These are phyloP conservation scores for Microtus richardsoni DNA, from an alignment of 2,113 vertebrate species.

Conservation along the genomic window DNA sequence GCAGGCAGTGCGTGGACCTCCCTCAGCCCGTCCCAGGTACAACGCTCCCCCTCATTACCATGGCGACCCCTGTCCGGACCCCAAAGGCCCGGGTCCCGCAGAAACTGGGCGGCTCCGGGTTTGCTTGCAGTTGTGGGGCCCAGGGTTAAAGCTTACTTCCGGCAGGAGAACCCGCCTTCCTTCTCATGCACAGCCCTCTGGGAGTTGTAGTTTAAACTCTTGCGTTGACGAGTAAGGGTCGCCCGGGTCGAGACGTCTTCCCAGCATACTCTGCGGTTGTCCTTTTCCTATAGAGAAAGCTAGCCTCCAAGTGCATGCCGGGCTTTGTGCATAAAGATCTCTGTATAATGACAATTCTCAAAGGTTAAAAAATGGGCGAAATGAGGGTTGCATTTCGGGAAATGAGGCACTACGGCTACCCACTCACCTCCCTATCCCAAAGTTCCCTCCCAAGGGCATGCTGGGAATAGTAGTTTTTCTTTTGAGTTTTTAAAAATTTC, in stretches of 20 bases:
- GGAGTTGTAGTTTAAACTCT: constrained; percentile 74
- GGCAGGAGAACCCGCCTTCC: constrained; percentile 37
- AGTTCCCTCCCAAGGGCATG: neutral
- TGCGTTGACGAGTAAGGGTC: neutral
- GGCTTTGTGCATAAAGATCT: neutral
- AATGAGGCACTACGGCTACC: neutral
- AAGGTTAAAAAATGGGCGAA: neutral
- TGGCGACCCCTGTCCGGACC: constrained; percentile 72
- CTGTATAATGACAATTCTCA: constrained; percentile 49
- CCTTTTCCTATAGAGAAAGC: neutral
- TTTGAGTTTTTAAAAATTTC: neutral
- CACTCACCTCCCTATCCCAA: neutral
- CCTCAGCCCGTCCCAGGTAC: neutral
- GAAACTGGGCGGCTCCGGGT: constrained; percentile 66
- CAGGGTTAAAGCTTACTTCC: constrained; percentile 64
- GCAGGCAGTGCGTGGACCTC: constrained; percentile 13
- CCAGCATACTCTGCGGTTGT: constrained; percentile 36
- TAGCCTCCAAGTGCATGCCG: neutral
- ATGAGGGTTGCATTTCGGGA: constrained; percentile 53
- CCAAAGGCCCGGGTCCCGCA: constrained; percentile 56
- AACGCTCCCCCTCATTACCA: constrained; percentile 77
- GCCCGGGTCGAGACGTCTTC: neutral
- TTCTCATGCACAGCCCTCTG: constrained; percentile 53
- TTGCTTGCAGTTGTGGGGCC: constrained; percentile 14
- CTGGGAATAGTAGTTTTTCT: constrained; percentile 47